A percentile compares a stretch with the other conserved stretches of the same genome.
Conservation (phyloP, 2,888 invertebrate species). For the Hirtodrosophila alboralis region DNA sequence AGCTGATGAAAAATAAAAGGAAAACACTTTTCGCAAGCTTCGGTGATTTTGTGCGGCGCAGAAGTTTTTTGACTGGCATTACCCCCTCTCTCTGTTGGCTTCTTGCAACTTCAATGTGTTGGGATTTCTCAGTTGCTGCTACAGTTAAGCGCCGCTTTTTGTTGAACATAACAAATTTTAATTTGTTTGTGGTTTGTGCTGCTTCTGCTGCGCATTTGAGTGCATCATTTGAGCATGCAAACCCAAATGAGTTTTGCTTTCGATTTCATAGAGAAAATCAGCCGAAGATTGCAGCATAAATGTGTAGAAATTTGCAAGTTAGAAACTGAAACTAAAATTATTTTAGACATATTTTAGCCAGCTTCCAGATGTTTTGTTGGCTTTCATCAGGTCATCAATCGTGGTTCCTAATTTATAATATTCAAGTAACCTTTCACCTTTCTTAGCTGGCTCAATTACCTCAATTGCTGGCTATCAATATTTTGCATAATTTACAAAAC, state of each 20-base stretch:
- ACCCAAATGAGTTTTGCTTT: constrained; percentile 51
- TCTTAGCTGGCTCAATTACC: constrained; percentile 23
- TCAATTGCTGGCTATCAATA: constrained; percentile 19
- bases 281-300: constrained; percentile 1
- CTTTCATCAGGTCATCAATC: constrained; percentile 7
- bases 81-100: constrained; percentile 39
- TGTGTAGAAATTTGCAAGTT: constrained; percentile 14
- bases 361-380: neutral
- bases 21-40: constrained; percentile 73
- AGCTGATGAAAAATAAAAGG: constrained; percentile 17
- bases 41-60: constrained; percentile 65
- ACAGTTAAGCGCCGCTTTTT: constrained; percentile 25
- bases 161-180: constrained; percentile 73
- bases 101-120: constrained; percentile 37
- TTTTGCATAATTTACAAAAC: constrained; percentile 23
- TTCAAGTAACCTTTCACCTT: constrained; percentile 28
- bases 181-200: constrained; percentile 46
- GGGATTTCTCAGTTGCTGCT: too few species aligned
- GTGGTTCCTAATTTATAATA: constrained; percentile 4
- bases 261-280: constrained; percentile 63
- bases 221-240: constrained; percentile 80
- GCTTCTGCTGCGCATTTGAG: constrained; percentile 72
- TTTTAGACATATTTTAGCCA: neutral
- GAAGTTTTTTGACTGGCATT: constrained; percentile 32
- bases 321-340: too few species aligned